Percentiles rank a stretch among this genome's conserved stretches.
Conservation (phyloP, 2,113 vertebrate genomes). For the Anoura caudifer region DNA sequence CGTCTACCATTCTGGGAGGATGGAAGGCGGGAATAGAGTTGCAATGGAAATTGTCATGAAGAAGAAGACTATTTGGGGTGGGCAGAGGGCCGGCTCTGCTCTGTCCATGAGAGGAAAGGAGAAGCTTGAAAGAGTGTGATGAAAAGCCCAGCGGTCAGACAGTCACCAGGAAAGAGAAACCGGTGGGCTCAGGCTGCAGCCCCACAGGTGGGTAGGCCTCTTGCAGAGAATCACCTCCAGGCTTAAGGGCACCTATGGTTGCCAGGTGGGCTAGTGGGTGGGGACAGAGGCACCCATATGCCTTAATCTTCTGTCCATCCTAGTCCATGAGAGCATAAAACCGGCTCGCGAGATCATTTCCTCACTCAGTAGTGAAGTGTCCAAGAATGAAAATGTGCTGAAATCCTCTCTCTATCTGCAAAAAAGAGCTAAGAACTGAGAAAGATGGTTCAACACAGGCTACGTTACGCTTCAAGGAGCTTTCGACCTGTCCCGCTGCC, state of each 20-base stretch:
- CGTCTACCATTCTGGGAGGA: not conserved
- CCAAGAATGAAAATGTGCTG: not conserved
- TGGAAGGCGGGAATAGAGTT: not conserved
- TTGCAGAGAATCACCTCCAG: not conserved
- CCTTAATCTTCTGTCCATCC: not conserved
- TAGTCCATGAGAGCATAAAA: not conserved
- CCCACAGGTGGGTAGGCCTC: not conserved
- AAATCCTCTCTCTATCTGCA: not conserved
- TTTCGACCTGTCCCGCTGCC: not conserved
- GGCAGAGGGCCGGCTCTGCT: not conserved
- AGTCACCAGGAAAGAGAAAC: not conserved
- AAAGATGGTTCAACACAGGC: constrained; percentile 7
- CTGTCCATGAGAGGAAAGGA: not conserved
- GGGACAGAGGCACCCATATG: not conserved
- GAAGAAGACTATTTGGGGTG: not conserved
- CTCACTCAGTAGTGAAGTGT: not conserved
- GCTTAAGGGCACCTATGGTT: not conserved
- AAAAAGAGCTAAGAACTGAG: not conserved
- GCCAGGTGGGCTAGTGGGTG: not conserved
- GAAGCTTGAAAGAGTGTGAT: not conserved
- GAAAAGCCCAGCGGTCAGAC: not conserved
- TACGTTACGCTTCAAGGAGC: not conserved
- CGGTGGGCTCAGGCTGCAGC: not conserved
- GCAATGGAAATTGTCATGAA: not conserved
- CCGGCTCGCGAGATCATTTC: not conserved